Base-by-base conservation (phyloP, 2,113 vertebrate genomes). In the Origma solitaria region DNA sequence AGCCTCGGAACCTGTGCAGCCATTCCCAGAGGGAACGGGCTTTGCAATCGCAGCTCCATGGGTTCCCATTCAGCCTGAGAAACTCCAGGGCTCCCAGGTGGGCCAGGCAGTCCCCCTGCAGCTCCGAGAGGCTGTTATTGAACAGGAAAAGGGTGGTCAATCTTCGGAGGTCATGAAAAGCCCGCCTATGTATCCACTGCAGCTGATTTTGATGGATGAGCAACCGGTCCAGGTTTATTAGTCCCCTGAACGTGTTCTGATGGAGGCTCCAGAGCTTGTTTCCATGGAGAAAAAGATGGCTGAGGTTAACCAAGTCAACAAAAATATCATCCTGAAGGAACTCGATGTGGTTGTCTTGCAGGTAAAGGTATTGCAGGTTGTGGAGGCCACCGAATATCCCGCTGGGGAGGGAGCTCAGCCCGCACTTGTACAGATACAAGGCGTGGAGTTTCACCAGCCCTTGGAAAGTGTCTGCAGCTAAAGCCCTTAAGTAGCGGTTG, bases 281-380 rank as follows among this genome's bases (percentile, higher is more conserved):
- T 58, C 99, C 99, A 9, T 99, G 99, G 83, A 99, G 98, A 91
- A 99, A 99, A 93, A 99, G 98, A 98, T 99, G 99, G 96, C 99
- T 99, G 82, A 99, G 99, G 98, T 99, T 99, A 96, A 99, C 98
- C 60, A 99, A 98, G 98, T 99, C 99, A 62, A 99, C 98, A 90
- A 99, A 99, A 95, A 99, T 98, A 96, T 99, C 99, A 1, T 99
- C 99, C 96, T 99, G 99, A 73, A 99, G 98, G 97, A 98, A 99
- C 97, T 99, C 99, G 3, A 99, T 98, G 95, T 99, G 98, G 97
- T 99, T 99, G 96, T 99, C 99, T 98, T 99, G 99, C 92, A 99
- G 97, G 96, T 99, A 99, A 97, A 99, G 99, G 97, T 99, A 99
- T 97, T 99, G 99, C 97, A 99, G 98, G 96, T 98, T 99, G 97